Percentiles rank a stretch among this genome's conserved stretches.
Conservation (phyloP, 2,113 vertebrate species). For the Zonotrichia leucophrys region DNA sequence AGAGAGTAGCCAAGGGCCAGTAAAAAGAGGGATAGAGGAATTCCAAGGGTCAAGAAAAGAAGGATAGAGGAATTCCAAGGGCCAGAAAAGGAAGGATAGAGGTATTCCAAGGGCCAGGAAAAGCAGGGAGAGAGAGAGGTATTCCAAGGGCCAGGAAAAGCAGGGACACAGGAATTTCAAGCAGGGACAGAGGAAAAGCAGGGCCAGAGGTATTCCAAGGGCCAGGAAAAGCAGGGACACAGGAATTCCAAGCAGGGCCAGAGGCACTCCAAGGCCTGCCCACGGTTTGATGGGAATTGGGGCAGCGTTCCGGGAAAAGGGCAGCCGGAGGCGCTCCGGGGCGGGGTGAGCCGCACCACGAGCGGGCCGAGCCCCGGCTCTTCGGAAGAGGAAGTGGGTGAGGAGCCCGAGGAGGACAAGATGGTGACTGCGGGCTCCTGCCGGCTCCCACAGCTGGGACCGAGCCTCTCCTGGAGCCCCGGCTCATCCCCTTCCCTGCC, state of each 20-base stretch:
- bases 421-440: neutral
- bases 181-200: neutral
- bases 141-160: neutral
- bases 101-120: rapidly evolving
- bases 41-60: too few species aligned
- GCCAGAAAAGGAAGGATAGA: rapidly evolving
- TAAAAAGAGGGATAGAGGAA: too few species aligned
- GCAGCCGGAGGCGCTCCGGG: rapidly evolving
- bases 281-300: rapidly evolving
- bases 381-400: neutral
- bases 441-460: neutral
- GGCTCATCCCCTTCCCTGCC: neutral
- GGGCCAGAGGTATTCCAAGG: rapidly evolving
- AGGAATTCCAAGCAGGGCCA: rapidly evolving
- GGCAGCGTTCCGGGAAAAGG: neutral
- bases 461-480: too few species aligned
- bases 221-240: rapidly evolving
- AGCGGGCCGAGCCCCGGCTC: rapidly evolving
- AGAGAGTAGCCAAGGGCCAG: too few species aligned
- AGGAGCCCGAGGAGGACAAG: neutral
- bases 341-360: rapidly evolving
- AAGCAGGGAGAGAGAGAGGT: rapidly evolving
- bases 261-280: rapidly evolving
- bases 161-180: too few species aligned
- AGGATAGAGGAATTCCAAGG: too few species aligned